Evolutionary conservation across 2,797 vertebrate genomes (phyloP).

Genomic region (Bradypodion ventrale): DNA sequence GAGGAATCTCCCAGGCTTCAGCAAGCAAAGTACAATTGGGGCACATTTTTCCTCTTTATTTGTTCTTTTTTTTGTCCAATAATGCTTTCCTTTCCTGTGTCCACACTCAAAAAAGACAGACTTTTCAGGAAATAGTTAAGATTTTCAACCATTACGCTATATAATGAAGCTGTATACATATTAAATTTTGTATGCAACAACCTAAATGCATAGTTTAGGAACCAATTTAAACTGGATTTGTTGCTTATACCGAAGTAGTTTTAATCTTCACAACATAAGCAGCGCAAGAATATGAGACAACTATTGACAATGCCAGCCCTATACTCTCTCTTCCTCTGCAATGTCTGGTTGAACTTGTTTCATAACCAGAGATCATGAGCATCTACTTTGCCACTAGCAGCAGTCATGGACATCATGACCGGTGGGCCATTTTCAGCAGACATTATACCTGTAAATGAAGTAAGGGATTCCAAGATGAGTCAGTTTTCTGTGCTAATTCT

Average conservation of each 20-base stretch:
- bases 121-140: constrained; percentile 6
- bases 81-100: background rate
- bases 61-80: constrained; percentile 30
- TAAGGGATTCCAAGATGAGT: background rate
- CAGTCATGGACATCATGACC: background rate
- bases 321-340: background rate
- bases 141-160: constrained; percentile 31
- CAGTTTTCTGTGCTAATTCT: background rate
- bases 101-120: background rate
- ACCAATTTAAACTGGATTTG: background rate
- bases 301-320: background rate
- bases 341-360: background rate
- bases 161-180: background rate
- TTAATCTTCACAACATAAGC: constrained; percentile 4
- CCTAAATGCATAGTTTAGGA: constrained; percentile 16
- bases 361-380: background rate
- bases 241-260: background rate
- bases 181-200: background rate
- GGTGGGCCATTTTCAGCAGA: background rate
- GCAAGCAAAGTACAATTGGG: background rate
- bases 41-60: background rate
- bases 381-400: background rate
- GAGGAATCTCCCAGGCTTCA: background rate
- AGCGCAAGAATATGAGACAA: background rate
- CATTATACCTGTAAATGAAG: too few species aligned